phyloP scores from a whole-genome alignment of 2,797 vertebrate species.

The Phrynocephalus guinanensis region DNA sequence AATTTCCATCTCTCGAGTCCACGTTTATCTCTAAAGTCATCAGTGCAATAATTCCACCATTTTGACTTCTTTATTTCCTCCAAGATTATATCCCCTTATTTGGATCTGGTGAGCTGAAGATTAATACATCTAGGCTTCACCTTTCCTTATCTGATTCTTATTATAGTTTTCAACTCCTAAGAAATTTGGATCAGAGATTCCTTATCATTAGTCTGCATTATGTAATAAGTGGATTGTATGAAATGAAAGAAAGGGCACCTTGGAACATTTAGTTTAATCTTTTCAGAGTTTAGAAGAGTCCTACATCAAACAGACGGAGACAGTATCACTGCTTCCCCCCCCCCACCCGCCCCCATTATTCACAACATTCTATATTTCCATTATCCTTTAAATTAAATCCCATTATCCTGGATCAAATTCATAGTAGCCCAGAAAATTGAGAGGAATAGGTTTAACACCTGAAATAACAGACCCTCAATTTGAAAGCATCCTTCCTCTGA shows the following conservation, averaged over 20 bases:
- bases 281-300: conserved; percentile 27
- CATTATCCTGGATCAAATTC: conserved; percentile 46
- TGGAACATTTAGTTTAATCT: conserved; percentile 37
- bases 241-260: conserved; percentile 40
- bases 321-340: not conserved
- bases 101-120: conserved; percentile 20
- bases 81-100: conserved; percentile 13
- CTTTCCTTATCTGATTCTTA: conserved; percentile 38
- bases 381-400: conserved; percentile 41
- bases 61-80: not conserved
- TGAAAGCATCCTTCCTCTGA: conserved; percentile 34
- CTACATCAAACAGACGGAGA: conserved; percentile 35
- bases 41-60: not conserved
- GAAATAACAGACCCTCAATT: not conserved
- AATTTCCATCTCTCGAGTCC: not conserved
- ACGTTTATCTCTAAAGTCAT: not conserved
- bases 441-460: conserved; percentile 21
- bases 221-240: conserved; percentile 15
- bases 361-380: not conserved
- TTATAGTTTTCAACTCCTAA: conserved; percentile 21
- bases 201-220: conserved; percentile 23
- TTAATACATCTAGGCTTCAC: not conserved
- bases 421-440: conserved; percentile 41
- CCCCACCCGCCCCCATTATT: not conserved
- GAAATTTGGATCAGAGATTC: conserved; percentile 21